Percentiles rank a stretch among this genome's conserved stretches.
phyloP scores from a whole-genome alignment of 1,140 invertebrate genomes.

The Chironomus striatipennis region DNA sequence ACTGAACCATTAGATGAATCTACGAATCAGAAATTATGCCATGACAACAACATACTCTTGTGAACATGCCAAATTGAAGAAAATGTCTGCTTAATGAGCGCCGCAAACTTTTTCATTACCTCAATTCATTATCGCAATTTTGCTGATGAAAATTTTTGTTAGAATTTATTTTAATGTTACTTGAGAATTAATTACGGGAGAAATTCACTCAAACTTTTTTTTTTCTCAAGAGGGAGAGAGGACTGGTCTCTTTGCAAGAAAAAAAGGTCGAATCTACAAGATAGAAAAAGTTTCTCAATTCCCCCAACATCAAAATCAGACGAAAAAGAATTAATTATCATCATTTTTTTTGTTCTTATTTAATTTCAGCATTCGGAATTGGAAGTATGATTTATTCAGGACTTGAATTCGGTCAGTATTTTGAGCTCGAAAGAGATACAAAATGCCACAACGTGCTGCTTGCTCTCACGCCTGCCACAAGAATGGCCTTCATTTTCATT shows the following conservation, averaged over 20 bases:
- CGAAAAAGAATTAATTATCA: neutral
- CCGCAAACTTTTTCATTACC: too few species aligned
- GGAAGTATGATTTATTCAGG: constrained; percentile 93
- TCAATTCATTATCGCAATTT: too few species aligned
- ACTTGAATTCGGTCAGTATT: constrained; percentile 87
- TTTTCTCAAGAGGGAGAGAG: too few species aligned
- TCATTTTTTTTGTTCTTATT: neutral
- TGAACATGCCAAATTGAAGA: too few species aligned
- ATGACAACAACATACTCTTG: too few species aligned
- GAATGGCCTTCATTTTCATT: constrained; percentile 89
- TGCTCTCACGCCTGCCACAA: constrained; percentile 73
- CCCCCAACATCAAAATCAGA: neutral
- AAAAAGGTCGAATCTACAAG: neutral
- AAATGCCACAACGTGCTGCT: constrained; percentile 81
- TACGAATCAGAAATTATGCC: too few species aligned
- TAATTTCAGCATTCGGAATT: constrained; percentile 73
- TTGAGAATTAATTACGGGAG: too few species aligned
- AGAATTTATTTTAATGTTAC: too few species aligned
- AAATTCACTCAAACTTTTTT: too few species aligned
- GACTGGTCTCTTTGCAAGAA: neutral
- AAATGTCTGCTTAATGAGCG: too few species aligned
- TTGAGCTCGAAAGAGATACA: constrained; percentile 74
- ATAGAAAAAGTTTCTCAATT: constrained; percentile 7
- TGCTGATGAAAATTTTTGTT: too few species aligned
- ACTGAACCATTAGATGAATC: too few species aligned